phyloP scores from a whole-genome alignment of 1,140 invertebrate species.

The Heliothis virescens region DNA sequence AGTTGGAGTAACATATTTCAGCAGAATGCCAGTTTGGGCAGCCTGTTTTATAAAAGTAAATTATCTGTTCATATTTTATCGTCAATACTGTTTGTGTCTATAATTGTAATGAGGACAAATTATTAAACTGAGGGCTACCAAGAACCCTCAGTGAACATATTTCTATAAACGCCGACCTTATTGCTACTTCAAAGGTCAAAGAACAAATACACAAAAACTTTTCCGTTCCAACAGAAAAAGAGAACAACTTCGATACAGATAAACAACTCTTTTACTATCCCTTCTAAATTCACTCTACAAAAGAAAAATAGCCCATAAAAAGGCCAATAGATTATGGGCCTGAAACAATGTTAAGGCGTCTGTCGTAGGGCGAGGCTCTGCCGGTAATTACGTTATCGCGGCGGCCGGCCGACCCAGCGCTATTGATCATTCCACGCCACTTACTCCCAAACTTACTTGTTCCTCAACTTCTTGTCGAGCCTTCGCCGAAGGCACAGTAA shows the following conservation, averaged over 20 bases:
- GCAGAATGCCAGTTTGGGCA: no score
- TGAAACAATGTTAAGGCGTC: conserved; percentile 43
- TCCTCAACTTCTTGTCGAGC: conserved; percentile 45
- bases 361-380: conserved; percentile 57
- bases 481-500: conserved; percentile 19
- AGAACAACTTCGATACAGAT: not conserved
- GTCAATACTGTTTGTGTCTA: no score
- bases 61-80: no score
- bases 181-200: no score
- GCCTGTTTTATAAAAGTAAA: no score
- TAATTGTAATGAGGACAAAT: no score
- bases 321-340: conserved; percentile 47
- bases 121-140: no score
- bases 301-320: conserved; percentile 47
- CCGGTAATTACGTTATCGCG: conserved; percentile 72
- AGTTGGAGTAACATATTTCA: not conserved
- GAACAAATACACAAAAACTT: no score
- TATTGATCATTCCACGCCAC: conserved; percentile 77
- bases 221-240: not conserved
- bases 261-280: not conserved
- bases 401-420: conserved; percentile 57
- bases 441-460: conserved; percentile 64
- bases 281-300: conserved; percentile 21
- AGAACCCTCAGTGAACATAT: no score
- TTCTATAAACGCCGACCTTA: no score